phyloP scores from a whole-genome alignment of 2,113 vertebrate genomes.

The Cryptotis parvus region DNA sequence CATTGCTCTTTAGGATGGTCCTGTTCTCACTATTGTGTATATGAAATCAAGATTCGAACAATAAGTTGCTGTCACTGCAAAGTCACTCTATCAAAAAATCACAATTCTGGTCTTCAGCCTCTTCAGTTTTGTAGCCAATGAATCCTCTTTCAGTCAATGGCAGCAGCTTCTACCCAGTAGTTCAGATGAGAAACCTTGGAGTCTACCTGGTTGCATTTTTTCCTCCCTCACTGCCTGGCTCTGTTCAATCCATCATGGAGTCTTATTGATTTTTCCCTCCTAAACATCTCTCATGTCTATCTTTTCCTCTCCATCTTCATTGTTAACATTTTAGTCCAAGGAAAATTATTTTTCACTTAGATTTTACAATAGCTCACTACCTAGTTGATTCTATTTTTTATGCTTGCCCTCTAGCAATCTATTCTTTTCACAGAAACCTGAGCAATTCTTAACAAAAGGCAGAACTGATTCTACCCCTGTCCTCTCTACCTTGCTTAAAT shows the following conservation, averaged over 20 bases:
- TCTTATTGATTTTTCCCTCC: neutral
- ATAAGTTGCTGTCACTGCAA: neutral
- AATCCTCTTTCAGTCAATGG: neutral
- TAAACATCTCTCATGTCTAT: constrained; percentile 24
- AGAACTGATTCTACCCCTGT: constrained; percentile 35
- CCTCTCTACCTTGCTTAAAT: neutral
- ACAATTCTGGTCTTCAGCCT: neutral
- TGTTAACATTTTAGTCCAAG: neutral
- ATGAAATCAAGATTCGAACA: neutral
- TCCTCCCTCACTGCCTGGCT: neutral
- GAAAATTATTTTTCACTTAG: constrained; percentile 42
- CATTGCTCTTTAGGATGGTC: neutral
- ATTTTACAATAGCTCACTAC: constrained; percentile 3
- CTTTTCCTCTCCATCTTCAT: constrained; percentile 16
- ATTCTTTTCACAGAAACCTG: constrained; percentile 28
- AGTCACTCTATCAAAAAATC: neutral
- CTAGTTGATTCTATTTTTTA: constrained; percentile 11
- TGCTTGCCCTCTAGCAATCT: neutral
- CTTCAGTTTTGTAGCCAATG: neutral
- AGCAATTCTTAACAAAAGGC: constrained; percentile 33
- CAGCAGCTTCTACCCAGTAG: neutral
- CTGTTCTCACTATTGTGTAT: neutral
- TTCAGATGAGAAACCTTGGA: neutral
- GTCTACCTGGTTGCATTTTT: neutral
- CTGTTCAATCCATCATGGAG: neutral